phyloP scores from a whole-genome alignment of 2,797 vertebrate genomes.

The Basileuterus tristriatus region DNA sequence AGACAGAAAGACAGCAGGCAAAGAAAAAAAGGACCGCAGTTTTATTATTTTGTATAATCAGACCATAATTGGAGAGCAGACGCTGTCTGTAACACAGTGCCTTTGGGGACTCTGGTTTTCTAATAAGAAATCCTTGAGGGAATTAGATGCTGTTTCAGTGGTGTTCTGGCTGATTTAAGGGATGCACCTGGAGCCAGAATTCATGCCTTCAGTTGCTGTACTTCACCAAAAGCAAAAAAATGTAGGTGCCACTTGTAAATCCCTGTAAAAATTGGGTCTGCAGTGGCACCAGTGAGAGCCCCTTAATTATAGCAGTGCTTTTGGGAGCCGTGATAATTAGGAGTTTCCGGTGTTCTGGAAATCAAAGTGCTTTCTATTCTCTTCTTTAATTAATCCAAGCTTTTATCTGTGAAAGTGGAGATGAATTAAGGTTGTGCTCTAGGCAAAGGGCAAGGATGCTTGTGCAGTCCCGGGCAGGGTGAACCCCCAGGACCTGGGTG shows the following conservation, averaged over 20 bases:
- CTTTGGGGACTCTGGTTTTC: conserved; percentile 23
- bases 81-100: background rate
- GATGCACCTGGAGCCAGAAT: conserved; percentile 33
- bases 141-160: background rate
- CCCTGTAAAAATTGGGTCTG: conserved; percentile 24
- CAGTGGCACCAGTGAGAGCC: background rate
- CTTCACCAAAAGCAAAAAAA: background rate
- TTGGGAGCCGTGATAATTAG: conserved; percentile 52
- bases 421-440: conserved; percentile 36
- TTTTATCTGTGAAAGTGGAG: conserved; percentile 50
- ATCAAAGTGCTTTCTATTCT: conserved; percentile 60
- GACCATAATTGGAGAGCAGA: conserved; percentile 54
- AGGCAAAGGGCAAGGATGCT: background rate
- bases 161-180: conserved; percentile 9
- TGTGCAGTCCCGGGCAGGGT: background rate
- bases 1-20: background rate
- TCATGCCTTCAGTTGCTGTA: background rate
- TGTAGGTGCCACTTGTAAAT: background rate
- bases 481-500: background rate
- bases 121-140: conserved; percentile 36
- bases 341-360: conserved; percentile 54
- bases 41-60: conserved; percentile 62
- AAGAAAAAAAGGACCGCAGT: background rate
- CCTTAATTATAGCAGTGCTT: conserved; percentile 38
- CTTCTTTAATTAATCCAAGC: conserved; percentile 65